Percentiles rank a stretch among this genome's conserved stretches.
Conservation (phyloP, 2,113 vertebrate genomes). For the Passerina amoena region DNA sequence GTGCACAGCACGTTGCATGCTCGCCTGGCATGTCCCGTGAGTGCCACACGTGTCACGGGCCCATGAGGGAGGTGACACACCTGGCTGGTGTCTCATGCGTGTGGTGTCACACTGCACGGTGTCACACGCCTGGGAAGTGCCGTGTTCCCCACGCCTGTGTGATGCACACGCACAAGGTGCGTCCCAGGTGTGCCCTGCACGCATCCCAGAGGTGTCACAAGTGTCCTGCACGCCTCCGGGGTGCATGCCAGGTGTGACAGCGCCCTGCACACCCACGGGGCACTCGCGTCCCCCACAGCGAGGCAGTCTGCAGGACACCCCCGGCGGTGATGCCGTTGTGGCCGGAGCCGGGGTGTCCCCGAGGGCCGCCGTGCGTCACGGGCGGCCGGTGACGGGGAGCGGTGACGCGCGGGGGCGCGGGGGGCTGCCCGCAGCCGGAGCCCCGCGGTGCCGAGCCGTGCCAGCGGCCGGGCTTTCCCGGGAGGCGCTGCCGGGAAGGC, state of each 20-base stretch:
- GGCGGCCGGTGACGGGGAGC: neutral
- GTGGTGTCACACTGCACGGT: neutral
- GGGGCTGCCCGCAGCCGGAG: neutral
- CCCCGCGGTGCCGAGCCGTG: neutral
- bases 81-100: accelerated
- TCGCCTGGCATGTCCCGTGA: neutral
- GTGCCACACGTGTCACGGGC: accelerated
- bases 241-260: neutral
- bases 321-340: accelerated
- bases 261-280: accelerated
- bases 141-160: accelerated
- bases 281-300: accelerated
- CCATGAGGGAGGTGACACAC: accelerated
- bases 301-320: neutral
- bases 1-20: accelerated
- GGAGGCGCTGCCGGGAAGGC: constrained; percentile 33
- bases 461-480: neutral
- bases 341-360: neutral
- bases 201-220: too few relatives aligned
- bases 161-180: accelerated
- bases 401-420: neutral
- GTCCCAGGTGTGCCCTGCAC: too few relatives aligned
- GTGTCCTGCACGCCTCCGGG: too few relatives aligned
- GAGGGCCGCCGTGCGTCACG: neutral
- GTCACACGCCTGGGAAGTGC: neutral